Base-by-base conservation (phyloP, 2,888 invertebrate species). In the Halocaridina rubra region DNA sequence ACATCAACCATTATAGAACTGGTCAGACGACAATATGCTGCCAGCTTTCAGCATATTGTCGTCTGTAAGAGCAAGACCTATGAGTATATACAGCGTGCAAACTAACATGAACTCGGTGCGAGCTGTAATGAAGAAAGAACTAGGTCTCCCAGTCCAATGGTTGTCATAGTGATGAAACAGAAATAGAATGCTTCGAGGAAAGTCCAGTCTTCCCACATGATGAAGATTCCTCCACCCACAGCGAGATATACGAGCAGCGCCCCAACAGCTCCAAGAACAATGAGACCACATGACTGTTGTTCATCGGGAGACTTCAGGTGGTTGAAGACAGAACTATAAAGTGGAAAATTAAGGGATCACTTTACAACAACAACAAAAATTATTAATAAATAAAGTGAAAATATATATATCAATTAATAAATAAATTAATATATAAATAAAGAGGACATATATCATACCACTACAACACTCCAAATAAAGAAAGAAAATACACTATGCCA, bases 141-240 rank as follows among this genome's bases (percentile, higher is more conserved):
- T 29, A 97, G 92, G 92, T 97, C 97, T 46, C 97, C 97, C 89
- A 97, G 96, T 57, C 97, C 97, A 89, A 97, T 97, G 16, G 97
- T 97, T 0, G 97, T 97, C 96, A 97, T 97, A 19, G 97, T 97
- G 89, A 97, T 95, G 91, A 97, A 97, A 90, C 97, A 97, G 90
- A 97, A 97, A 91, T 97, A 97, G 91, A 97, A 97, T 27, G 96
- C 96, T 89, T 97, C 97, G 90, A 96, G 96, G 91, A 97, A 97
- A 22, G 93, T 94, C 97, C 97, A 97, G 90, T 86, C 85, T 80
- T 97, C 97, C 95, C 96, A 96, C 89, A 95, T 93, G 90, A 95
- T 94, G 91, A 97, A 95, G 82, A 97, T 91, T 2, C 94, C 94
- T 0, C 96, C 96, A 0, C 97, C 97, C 8, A 95, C 94, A 1